A percentile compares a stretch with the other conserved stretches of the same genome.
Conservation (phyloP, 2,797 vertebrate genomes). For the Melanotaenia boesemani region DNA sequence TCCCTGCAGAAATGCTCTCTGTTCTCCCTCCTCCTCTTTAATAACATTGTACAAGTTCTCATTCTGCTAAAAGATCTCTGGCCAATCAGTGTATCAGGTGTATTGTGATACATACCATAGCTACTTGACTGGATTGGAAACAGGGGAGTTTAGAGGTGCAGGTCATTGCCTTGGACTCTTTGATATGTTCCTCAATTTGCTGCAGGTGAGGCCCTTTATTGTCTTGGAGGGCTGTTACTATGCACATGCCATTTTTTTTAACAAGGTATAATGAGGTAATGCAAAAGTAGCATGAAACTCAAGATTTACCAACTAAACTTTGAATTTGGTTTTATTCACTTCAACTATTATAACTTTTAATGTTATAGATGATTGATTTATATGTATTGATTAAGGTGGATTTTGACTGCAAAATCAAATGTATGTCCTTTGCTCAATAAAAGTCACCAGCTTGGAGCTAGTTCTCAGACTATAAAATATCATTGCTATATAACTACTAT, state of each 20-base stretch:
- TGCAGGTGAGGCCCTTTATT: not conserved
- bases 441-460: too few species aligned
- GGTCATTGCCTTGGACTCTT: not conserved
- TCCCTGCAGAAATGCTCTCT: not conserved
- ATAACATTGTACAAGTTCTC: not conserved
- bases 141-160: not conserved
- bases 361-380: too few species aligned
- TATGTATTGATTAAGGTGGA: too few species aligned
- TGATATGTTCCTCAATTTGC: not conserved
- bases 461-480: not conserved
- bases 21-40: not conserved
- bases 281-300: not conserved
- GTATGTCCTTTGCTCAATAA: too few species aligned
- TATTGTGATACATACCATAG: not conserved
- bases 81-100: not conserved
- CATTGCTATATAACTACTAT: not conserved
- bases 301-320: too few species aligned
- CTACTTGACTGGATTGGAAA: not conserved
- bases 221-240: not conserved
- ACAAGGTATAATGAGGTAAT: not conserved
- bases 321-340: too few species aligned
- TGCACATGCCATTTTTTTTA: not conserved
- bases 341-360: too few species aligned
- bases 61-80: conserved; percentile 1
- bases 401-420: too few species aligned